phyloP scores from a whole-genome alignment of 30 jellyfish, hydroid and myxozoan genomes.

The Morbakka virulenta region DNA sequence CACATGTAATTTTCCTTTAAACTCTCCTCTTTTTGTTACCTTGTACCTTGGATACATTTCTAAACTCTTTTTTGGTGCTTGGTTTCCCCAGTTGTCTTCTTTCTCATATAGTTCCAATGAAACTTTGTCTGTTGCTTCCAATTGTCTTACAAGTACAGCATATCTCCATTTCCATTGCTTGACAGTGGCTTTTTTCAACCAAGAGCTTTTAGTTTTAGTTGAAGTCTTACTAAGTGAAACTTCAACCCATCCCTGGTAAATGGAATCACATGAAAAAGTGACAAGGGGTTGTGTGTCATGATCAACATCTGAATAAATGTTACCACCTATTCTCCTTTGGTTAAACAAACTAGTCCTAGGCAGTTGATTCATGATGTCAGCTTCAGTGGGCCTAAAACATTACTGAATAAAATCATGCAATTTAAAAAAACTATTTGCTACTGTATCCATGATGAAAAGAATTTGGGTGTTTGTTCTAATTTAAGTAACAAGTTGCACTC shows the following conservation, averaged over 20 bases:
- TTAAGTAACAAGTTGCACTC: no score
- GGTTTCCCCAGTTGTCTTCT: constrained; percentile 50
- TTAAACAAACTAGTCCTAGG: no score
- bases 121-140: constrained; percentile 36
- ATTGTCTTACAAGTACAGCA: constrained; percentile 51
- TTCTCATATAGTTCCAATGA: constrained; percentile 57
- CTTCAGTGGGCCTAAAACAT: no score
- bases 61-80: constrained; percentile 42
- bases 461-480: no score
- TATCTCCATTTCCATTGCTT: constrained; percentile 75
- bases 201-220: constrained; percentile 41
- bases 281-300: no score
- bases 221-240: constrained; percentile 36
- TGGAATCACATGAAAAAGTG: no score
- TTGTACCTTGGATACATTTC: constrained; percentile 64
- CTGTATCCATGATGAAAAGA: no score
- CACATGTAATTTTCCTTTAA: constrained; percentile 60
- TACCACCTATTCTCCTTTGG: no score
- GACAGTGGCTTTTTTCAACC: constrained; percentile 55
- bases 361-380: no score
- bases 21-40: constrained; percentile 54
- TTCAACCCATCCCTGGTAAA: constrained; percentile 85
- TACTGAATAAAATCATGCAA: no score
- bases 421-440: no score
- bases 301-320: no score